These are phyloP conservation scores for Euwallacea fornicatus DNA, from an alignment of 1,140 invertebrate species.

Conservation along the genomic window DNA sequence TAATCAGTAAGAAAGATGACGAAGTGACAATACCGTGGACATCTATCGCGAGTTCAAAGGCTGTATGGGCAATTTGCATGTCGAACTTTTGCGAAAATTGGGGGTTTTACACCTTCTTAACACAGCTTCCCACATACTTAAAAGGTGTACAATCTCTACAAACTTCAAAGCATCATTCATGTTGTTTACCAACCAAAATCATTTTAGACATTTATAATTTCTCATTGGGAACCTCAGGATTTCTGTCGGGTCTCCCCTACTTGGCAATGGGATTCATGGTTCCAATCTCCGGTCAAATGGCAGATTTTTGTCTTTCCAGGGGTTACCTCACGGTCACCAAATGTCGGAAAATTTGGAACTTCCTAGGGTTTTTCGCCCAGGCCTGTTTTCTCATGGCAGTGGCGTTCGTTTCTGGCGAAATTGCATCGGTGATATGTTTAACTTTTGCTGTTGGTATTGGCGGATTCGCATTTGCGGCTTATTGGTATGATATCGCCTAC, in stretches of 20 bases:
- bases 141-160: constrained; percentile 59
- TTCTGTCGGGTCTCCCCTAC: constrained; percentile 82
- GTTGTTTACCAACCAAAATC: neutral
- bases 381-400: constrained; percentile 82
- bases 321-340: constrained; percentile 71
- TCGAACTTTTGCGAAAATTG: constrained; percentile 85
- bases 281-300: constrained; percentile 75
- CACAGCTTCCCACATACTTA: constrained; percentile 87
- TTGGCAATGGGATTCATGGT: constrained; percentile 80
- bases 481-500: constrained; percentile 61
- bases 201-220: constrained; percentile 71
- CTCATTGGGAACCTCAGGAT: constrained; percentile 74
- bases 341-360: constrained; percentile 75
- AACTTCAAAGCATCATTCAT: neutral
- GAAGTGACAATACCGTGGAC: constrained; percentile 72
- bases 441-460: constrained; percentile 85
- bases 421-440: constrained; percentile 71
- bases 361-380: constrained; percentile 77
- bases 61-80: constrained; percentile 79
- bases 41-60: constrained; percentile 69
- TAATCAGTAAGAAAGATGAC: constrained; percentile 43
- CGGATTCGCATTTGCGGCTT: constrained; percentile 87
- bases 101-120: constrained; percentile 89
- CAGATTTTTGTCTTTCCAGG: constrained; percentile 71
- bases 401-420: constrained; percentile 66